Conservation (phyloP, 53 echinoderm and acorn worm species). For the Patiria pectinifera region DNA sequence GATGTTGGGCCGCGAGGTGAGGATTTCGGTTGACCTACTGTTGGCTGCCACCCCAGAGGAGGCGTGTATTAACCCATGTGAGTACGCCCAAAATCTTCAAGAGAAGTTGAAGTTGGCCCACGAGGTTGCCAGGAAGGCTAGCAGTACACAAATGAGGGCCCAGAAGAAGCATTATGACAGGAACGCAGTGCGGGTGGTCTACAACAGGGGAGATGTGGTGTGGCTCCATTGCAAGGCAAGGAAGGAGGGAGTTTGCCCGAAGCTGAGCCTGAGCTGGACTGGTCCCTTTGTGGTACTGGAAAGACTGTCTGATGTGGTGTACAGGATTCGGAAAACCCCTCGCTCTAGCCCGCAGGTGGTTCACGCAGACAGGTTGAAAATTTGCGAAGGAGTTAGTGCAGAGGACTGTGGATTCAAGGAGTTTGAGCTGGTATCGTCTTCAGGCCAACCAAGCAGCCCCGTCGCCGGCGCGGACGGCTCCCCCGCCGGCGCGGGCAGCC, state of each 20-base stretch:
- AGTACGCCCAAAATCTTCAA: not conserved
- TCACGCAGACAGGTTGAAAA: constrained; percentile 17
- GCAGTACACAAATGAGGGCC: constrained; percentile 19
- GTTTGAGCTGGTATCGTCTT: not conserved
- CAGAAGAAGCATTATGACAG: constrained; percentile 35
- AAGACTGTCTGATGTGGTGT: constrained; percentile 21
- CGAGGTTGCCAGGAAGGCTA: constrained; percentile 21
- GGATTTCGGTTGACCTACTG: constrained; percentile 11
- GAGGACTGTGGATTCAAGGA: not conserved
- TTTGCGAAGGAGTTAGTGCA: not conserved
- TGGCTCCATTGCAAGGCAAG: constrained; percentile 11
- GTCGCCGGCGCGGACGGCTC: not conserved
- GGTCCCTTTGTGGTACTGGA: constrained; percentile 20
- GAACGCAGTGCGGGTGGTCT: not conserved
- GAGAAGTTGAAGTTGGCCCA: constrained; percentile 25
- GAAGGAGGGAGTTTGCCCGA: not conserved
- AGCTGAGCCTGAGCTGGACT: constrained; percentile 1
- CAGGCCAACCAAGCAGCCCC: no score
- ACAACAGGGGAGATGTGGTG: constrained; percentile 23
- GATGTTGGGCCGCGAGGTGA: no score
- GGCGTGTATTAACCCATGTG: not conserved
- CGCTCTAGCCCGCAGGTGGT: not conserved
- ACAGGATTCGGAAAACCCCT: constrained; percentile 5
- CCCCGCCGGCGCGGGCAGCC: no score
- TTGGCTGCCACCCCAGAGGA: constrained; percentile 10